phyloP scores from a whole-genome alignment of 2,797 vertebrate species.

The Nothura maculosa region DNA sequence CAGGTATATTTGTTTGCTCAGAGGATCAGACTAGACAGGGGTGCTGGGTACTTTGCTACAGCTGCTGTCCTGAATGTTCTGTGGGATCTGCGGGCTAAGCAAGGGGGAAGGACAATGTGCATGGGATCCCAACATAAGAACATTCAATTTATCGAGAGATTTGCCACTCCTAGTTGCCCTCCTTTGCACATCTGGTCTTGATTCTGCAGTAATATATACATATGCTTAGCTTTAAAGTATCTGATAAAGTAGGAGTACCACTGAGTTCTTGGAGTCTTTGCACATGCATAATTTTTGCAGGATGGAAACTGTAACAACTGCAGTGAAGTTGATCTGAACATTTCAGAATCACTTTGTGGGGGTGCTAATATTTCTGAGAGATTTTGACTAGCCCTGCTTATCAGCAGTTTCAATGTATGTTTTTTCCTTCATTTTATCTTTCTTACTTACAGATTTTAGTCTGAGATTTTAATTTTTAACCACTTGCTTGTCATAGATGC shows the following conservation, averaged over 20 bases:
- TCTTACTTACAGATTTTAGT: not conserved
- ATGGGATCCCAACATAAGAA: not conserved
- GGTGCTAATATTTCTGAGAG: not conserved
- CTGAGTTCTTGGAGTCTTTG: not conserved
- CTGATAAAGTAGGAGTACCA: not conserved
- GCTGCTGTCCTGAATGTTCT: slow-evolving; percentile 85
- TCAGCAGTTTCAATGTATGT: not conserved
- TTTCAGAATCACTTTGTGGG: not conserved
- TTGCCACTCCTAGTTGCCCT: not conserved
- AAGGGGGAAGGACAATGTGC: slow-evolving; percentile 82
- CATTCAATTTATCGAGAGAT: not conserved
- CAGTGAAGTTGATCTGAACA: not conserved
- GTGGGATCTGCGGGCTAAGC: slow-evolving; percentile 89
- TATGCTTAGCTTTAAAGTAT: not conserved
- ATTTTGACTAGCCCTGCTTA: not conserved
- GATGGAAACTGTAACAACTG: not conserved
- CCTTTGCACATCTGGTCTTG: not conserved
- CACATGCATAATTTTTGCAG: not conserved
- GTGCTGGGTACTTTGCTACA: slow-evolving; percentile 84
- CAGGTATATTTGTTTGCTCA: not conserved
- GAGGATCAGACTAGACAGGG: slow-evolving; percentile 88
- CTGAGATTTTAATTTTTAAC: not conserved
- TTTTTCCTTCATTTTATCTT: not conserved
- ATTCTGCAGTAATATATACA: not conserved
- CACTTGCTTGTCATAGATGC: not conserved